A percentile compares a stretch with the other conserved stretches of the same genome.
These are phyloP conservation scores for Drosophila novamexicana DNA, from an alignment of 1,140 invertebrate genomes.

Conservation along the genomic window DNA sequence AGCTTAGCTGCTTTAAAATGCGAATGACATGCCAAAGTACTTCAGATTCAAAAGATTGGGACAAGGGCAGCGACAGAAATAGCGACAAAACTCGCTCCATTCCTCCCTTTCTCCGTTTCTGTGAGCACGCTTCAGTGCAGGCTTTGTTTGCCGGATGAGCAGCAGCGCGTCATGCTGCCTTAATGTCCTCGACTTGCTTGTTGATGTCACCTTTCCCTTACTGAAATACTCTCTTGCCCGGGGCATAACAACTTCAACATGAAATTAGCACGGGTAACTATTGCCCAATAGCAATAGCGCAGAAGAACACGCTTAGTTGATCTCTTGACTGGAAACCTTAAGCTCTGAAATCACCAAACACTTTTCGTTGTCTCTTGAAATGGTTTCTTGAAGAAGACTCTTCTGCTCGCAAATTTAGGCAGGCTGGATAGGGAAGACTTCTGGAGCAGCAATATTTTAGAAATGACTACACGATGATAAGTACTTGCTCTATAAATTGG, in stretches of 20 bases:
- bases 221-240: conserved; percentile 14
- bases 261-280: neutral
- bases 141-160: conserved; percentile 73
- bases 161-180: conserved; percentile 43
- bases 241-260: neutral
- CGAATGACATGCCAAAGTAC: conserved; percentile 83
- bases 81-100: conserved; percentile 4
- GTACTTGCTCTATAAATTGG: too few species aligned
- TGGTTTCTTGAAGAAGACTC: too few species aligned
- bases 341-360: too few species aligned
- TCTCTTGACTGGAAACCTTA: too few species aligned
- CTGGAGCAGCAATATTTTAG: too few species aligned
- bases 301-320: too few species aligned
- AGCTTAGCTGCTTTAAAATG: conserved; percentile 80
- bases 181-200: conserved; percentile 48
- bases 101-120: conserved; percentile 2
- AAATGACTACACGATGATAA: too few species aligned
- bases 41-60: conserved; percentile 75
- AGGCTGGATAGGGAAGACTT: too few species aligned
- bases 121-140: conserved; percentile 60
- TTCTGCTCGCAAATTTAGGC: too few species aligned
- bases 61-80: conserved; percentile 45
- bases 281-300: neutral
- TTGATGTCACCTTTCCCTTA: conserved; percentile 52
- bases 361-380: too few species aligned